A percentile compares a stretch with the other conserved stretches of the same genome.
phyloP scores from a whole-genome alignment of 2,888 invertebrate genomes.

The Volucella inanis region DNA sequence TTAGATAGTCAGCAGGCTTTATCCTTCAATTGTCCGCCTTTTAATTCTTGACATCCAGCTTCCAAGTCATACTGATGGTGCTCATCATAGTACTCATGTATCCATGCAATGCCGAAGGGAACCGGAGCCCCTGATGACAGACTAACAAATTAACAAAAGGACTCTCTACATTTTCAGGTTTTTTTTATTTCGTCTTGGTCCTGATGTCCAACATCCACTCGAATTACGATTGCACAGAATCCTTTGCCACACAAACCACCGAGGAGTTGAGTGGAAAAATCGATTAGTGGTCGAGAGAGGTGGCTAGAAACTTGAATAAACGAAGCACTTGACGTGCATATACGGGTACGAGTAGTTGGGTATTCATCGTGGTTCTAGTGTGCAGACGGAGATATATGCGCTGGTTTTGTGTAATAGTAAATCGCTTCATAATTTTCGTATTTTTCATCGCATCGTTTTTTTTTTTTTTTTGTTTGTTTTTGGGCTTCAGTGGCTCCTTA shows the following conservation, averaged over 20 bases:
- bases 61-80: not conserved
- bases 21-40: slow-evolving; percentile 60
- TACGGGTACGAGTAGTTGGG: slow-evolving; percentile 1
- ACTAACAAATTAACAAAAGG: slow-evolving; percentile 61
- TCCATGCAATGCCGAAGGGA: too few species aligned
- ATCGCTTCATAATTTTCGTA: slow-evolving; percentile 56
- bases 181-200: not conserved
- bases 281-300: slow-evolving; percentile 50
- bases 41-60: slow-evolving; percentile 48
- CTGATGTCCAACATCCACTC: slow-evolving; percentile 37
- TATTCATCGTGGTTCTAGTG: not conserved
- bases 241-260: slow-evolving; percentile 39
- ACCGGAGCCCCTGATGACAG: slow-evolving; percentile 24
- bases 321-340: slow-evolving; percentile 46
- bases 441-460: slow-evolving; percentile 43
- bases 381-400: slow-evolving; percentile 4
- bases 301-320: slow-evolving; percentile 35
- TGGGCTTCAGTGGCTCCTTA: not conserved
- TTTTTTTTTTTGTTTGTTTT: not conserved
- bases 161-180: not conserved
- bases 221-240: slow-evolving; percentile 46
- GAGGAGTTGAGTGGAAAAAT: slow-evolving; percentile 60
- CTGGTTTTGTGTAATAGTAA: slow-evolving; percentile 21
- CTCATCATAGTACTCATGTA: too few species aligned
- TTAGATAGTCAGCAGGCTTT: slow-evolving; percentile 46